A percentile compares a stretch with the other conserved stretches of the same genome.
These are phyloP conservation scores for Potamilus streckersoni DNA, from an alignment of 1,140 invertebrate species.

Conservation along the genomic window DNA sequence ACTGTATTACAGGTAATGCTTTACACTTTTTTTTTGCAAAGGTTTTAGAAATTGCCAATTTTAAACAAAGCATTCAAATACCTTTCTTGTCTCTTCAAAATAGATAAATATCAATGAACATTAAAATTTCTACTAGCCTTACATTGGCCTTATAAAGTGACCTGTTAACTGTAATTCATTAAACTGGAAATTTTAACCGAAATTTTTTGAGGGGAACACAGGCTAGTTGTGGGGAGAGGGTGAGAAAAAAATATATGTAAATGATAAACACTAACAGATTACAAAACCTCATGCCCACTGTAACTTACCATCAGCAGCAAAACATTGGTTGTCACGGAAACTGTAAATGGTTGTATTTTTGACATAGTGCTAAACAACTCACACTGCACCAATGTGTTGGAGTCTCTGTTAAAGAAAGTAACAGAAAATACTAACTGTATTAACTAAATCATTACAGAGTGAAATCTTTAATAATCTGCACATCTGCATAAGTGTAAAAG, in stretches of 20 bases:
- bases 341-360: conserved; percentile 91
- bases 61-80: too few relatives aligned
- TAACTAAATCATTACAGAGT: background rate
- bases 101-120: too few relatives aligned
- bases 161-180: conserved; percentile 1
- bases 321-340: conserved; percentile 90
- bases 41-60: too few relatives aligned
- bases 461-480: background rate
- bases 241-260: too few relatives aligned
- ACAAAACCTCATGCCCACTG: too few relatives aligned
- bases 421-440: background rate
- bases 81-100: too few relatives aligned
- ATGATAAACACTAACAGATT: too few relatives aligned
- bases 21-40: too few relatives aligned
- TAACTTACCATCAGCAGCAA: conserved; percentile 78
- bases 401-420: conserved; percentile 76
- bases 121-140: too few relatives aligned
- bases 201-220: too few relatives aligned
- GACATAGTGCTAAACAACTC: conserved; percentile 87
- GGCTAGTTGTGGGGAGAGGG: too few relatives aligned
- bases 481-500: background rate
- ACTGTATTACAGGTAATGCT: too few relatives aligned
- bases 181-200: background rate
- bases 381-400: conserved; percentile 88
- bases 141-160: background rate